phyloP scores from a whole-genome alignment of 2,888 invertebrate species.

The Calameuta idolon region DNA sequence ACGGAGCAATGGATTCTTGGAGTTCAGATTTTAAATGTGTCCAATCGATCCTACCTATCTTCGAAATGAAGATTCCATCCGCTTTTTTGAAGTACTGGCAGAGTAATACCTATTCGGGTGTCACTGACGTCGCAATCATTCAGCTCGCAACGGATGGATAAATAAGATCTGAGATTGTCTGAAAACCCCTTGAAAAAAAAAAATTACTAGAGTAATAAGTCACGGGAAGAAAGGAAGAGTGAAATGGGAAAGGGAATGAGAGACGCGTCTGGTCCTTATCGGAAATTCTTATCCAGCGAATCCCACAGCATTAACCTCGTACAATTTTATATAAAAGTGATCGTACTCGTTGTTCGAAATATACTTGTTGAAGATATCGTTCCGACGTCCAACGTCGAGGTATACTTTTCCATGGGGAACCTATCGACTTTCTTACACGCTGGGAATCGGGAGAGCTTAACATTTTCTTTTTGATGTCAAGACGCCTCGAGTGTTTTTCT shows the following conservation, averaged over 20 bases:
- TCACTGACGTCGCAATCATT: background rate
- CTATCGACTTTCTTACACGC: background rate
- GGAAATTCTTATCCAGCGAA: background rate
- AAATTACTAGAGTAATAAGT: background rate
- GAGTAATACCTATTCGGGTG: background rate
- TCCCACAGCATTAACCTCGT: background rate
- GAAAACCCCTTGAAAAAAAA: conserved; percentile 13
- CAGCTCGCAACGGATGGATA: background rate
- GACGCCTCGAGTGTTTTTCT: background rate
- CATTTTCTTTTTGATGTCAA: background rate
- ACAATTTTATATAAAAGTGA: background rate
- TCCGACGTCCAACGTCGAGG: background rate
- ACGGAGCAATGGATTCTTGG: background rate
- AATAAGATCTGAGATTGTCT: conserved; percentile 11
- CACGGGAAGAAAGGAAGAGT: background rate
- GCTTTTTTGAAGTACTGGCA: background rate
- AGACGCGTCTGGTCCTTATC: background rate
- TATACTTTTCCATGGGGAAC: background rate
- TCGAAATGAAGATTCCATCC: background rate
- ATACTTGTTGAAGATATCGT: background rate
- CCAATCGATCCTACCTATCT: background rate
- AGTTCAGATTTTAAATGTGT: background rate
- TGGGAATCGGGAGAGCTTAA: background rate
- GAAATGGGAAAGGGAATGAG: background rate
- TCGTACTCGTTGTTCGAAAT: background rate